Conservation (phyloP, 2,888 invertebrate species). For the Sinopyrophorus schimmeli region DNA sequence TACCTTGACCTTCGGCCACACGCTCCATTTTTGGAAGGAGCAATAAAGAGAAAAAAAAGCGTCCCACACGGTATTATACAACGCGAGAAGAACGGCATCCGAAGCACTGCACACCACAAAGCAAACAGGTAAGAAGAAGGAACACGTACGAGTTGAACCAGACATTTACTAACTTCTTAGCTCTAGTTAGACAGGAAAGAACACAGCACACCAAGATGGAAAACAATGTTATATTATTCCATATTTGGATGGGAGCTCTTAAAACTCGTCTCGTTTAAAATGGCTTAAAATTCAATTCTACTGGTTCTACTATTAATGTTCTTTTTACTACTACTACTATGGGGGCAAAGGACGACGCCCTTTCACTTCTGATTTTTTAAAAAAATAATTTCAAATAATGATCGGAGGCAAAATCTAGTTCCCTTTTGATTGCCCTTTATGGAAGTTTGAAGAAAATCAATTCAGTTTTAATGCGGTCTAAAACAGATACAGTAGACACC, state of each 20-base stretch:
- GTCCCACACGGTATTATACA: constrained; percentile 28
- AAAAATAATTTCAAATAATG: too few relatives aligned
- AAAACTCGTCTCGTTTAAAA: constrained; percentile 35
- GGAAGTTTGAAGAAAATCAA: too few relatives aligned
- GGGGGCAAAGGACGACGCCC: too few relatives aligned
- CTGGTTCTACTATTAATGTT: too few relatives aligned
- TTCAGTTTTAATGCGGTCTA: too few relatives aligned
- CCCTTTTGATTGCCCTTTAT: too few relatives aligned
- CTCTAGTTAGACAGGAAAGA: constrained; percentile 27
- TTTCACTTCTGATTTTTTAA: too few relatives aligned
- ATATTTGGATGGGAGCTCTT: constrained; percentile 46
- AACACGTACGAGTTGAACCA: constrained; percentile 12
- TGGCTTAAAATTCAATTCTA: constrained; percentile 19
- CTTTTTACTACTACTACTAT: too few relatives aligned
- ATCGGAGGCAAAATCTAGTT: too few relatives aligned
- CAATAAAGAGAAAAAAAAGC: constrained; percentile 11
- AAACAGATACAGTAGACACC: too few relatives aligned
- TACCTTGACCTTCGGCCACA: constrained; percentile 30
- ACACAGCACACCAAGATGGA: constrained; percentile 40
- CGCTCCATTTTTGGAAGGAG: constrained; percentile 21
- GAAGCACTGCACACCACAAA: constrained; percentile 5
- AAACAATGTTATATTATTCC: constrained; percentile 48
- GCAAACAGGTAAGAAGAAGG: constrained; percentile 11
- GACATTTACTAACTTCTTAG: constrained; percentile 17
- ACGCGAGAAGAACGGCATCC: constrained; percentile 8